Base-by-base conservation (phyloP, 1,140 invertebrate species). In the Nebria ingens region DNA sequence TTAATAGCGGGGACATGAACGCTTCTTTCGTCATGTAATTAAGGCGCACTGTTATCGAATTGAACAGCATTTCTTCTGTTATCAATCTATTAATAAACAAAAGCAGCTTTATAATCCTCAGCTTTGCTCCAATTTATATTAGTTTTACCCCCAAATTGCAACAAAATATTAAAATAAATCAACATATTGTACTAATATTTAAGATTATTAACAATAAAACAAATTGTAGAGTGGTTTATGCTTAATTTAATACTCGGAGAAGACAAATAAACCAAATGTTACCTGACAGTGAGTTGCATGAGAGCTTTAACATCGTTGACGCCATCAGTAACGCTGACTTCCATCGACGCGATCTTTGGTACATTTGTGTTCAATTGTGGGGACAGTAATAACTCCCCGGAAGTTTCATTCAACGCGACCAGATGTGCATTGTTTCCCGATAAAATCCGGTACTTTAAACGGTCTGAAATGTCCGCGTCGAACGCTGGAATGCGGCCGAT, bases 361-460 rank as follows among this genome's bases (percentile, higher is more conserved):
- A 98, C 91, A 72, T 98, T 97, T 2, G 95, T 97, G 68, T 97
- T 95, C 1, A 98, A 74, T 61, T 93, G 88, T 0, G 93, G 90
- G 19, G 92, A 94, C 0, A 99, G 73, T 6, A 81, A 87, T 51
- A 98, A 81, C 22, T 90, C 83, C 1, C 96, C 95, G 0, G 84
- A 83, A 0, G 83, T 85, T 63, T 83, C 79, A 68, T 98, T 93
- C 15, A 98, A 67, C 0, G 83, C 78, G 1, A 98, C 75, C 4
- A 97, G 74, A 64, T 92, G 90, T 0, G 93, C 94, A 64, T 94
- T 96, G 69, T 98, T 97, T 0, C 94, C 94, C 0, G 87, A 86
- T 0, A 94, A 65, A 58, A 97, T 90, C 21, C 80, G 78, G 73
- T 93, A 98, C 22, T 79, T 76, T 0, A 87, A 72, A 66, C 86